phyloP scores from a whole-genome alignment of 2,113 vertebrate species.

The Myotis brandtii region DNA sequence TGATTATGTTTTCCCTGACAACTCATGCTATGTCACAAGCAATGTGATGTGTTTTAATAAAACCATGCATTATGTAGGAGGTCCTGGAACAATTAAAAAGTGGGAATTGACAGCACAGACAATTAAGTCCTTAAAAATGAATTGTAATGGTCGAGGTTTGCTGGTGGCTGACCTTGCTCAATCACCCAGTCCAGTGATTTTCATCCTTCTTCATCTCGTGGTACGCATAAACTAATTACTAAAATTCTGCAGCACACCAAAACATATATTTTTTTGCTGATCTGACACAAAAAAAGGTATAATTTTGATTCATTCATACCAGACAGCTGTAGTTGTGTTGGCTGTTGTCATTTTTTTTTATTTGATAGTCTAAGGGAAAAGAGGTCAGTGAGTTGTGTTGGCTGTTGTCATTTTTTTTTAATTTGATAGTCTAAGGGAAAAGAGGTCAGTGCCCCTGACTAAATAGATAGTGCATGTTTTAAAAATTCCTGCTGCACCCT shows the following conservation, averaged over 20 bases:
- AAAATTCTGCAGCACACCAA: background rate
- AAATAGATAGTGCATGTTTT: background rate
- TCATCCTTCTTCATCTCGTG: background rate
- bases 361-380: background rate
- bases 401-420: background rate
- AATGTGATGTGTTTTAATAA: conserved; percentile 64
- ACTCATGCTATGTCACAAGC: conserved; percentile 45
- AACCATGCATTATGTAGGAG: conserved; percentile 83
- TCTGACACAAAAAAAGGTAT: background rate
- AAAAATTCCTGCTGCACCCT: background rate
- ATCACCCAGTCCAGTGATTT: background rate
- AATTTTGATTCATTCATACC: background rate
- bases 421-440: background rate
- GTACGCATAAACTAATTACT: background rate
- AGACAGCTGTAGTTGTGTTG: background rate
- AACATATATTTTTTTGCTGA: background rate
- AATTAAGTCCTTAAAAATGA: conserved; percentile 72
- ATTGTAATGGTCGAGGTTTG: conserved; percentile 50
- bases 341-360: background rate
- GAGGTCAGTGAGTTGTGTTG: background rate
- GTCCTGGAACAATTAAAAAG: conserved; percentile 77
- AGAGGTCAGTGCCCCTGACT: background rate
- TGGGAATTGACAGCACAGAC: conserved; percentile 62
- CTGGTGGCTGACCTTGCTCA: background rate
- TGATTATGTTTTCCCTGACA: conserved; percentile 52